Base-by-base conservation (phyloP, 2,888 invertebrate species). In the Conus canariensis region DNA sequence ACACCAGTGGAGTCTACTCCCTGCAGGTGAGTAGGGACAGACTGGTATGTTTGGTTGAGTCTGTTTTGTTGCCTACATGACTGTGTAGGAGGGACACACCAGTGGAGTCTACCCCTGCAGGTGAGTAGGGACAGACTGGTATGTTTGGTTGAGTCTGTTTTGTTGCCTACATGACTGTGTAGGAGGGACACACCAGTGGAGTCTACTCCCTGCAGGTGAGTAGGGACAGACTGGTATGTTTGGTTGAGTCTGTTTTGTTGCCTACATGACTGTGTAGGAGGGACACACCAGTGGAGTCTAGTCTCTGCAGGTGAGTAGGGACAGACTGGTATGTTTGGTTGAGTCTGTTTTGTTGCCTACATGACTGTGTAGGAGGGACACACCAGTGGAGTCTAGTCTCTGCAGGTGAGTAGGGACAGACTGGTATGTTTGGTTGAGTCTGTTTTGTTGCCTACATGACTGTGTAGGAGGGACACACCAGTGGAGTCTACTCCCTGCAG, bases 221-320 rank as follows among this genome's bases (percentile, higher is more conserved):
- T 25, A 83, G 16, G 19, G 56, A 14, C 5, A 12, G 30, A 10
- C 14, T 10, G 77, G 70, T 70, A 1, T 70, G 5, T 22, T 70
- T 64, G 64, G 10, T 14, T 64, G 64, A 14, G 64, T 64, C 1
- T 64, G 64, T 64, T 10, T 64, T 10, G 12, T 10, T 64, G 64
- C 3, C 12, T 64, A 64, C 6, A 16, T 64, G 64, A 14, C 12
- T 64, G 64, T 6, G 64, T 64, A 45, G 45, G 45, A 45, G 45
- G 99, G 99, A 30, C 99, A 99, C 96, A 98, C 99, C 22, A 99
- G 99, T 97, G 97, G 99, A 93, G 99, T 99, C 70, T 99, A 99
- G 97, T 99, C 99, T 88, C 97, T 99, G 94, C 99, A 99, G 98
- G 99, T 99, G 96, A 94, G 80, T 25, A 83, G 16, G 19, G 56